These are phyloP conservation scores for Trichonephila clavipes DNA, from an alignment of 1,140 invertebrate species.

Conservation along the genomic window DNA sequence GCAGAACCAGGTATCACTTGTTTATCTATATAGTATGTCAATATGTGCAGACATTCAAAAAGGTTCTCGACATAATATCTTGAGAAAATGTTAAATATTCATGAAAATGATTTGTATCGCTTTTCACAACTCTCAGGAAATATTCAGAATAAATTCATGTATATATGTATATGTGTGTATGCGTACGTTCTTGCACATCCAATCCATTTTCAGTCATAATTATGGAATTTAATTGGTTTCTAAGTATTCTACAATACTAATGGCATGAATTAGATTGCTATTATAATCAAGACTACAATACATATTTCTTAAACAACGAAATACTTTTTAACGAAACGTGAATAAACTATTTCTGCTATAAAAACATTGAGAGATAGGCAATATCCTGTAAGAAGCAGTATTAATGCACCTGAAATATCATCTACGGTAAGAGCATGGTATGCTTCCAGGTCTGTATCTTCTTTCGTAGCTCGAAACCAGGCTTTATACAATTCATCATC, in stretches of 20 bases:
- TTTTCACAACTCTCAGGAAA: too few relatives aligned
- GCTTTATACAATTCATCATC: not conserved
- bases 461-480: not conserved
- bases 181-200: not conserved
- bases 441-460: not conserved
- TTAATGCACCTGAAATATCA: not conserved
- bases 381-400: not conserved
- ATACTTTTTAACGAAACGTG: not conserved
- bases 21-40: too few relatives aligned
- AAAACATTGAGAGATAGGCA: not conserved
- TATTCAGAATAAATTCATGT: too few relatives aligned
- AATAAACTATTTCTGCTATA: not conserved
- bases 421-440: not conserved
- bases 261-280: not conserved
- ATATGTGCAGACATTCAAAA: too few relatives aligned
- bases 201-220: not conserved
- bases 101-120: too few relatives aligned
- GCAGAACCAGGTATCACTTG: too few relatives aligned
- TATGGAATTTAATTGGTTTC: not conserved
- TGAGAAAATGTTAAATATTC: too few relatives aligned
- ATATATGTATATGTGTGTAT: too few relatives aligned
- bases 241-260: not conserved
- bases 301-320: too few relatives aligned
- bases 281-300: too few relatives aligned
- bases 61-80: too few relatives aligned